These are phyloP conservation scores for Mustela nigripes DNA, from an alignment of 2,113 vertebrate genomes.

Conservation along the genomic window DNA sequence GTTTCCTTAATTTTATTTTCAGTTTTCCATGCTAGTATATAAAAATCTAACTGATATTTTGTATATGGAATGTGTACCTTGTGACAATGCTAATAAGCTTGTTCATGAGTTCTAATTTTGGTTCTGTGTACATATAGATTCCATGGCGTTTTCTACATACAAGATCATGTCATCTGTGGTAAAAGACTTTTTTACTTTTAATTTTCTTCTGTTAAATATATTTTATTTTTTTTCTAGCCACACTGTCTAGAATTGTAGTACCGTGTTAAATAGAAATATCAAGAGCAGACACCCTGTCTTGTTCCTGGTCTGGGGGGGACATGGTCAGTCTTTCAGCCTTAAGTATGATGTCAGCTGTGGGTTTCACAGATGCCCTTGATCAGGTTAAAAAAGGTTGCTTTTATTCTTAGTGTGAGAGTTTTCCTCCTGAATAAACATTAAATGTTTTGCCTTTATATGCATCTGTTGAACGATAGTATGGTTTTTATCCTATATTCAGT, in stretches of 20 bases:
- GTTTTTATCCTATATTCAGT: background rate
- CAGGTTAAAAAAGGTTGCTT: background rate
- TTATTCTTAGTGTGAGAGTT: background rate
- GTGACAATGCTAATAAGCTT: background rate
- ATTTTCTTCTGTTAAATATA: background rate
- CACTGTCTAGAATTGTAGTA: background rate
- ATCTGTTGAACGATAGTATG: background rate
- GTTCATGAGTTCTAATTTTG: background rate
- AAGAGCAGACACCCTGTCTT: background rate
- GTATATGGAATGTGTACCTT: background rate
- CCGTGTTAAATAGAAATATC: background rate
- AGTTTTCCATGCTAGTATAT: background rate
- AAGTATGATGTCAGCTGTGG: background rate
- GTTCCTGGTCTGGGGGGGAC: background rate
- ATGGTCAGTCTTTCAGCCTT: background rate
- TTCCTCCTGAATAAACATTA: background rate
- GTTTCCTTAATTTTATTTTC: background rate
- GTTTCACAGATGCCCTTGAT: background rate
- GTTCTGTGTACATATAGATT: background rate
- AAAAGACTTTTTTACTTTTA: background rate
- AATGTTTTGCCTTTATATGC: background rate
- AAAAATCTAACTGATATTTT: background rate
- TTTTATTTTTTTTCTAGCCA: background rate
- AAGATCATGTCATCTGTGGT: background rate
- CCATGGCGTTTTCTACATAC: background rate